Base-by-base conservation (phyloP, 1,140 invertebrate genomes). In the Parapsyche elsis region DNA sequence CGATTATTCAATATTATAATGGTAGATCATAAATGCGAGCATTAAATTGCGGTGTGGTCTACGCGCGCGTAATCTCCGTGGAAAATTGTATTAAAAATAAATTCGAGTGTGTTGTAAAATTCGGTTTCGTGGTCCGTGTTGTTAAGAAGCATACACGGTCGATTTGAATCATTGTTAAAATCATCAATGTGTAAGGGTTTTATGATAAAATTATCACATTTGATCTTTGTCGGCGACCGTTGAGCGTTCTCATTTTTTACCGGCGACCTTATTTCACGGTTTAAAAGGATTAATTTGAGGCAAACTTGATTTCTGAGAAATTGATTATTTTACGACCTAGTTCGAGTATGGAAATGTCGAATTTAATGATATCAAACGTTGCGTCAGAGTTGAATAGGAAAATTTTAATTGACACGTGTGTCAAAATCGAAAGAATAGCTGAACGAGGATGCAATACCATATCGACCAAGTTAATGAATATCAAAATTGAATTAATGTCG, bases 71-170 rank as follows among this genome's bases (percentile, higher is more conserved):
- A 67, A 67, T 67, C 64, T 26, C 64, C 64, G 24, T 67, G 64
- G 49, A 67, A 67, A 67, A 67, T 67, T 30, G 64, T 67, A 67
- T 67, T 67, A 67, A 67, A 67, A n/a, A n/a, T n/a, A n/a, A n/a
- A 67, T 67, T 26, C 26, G 10, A 24, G 24, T 12, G 64, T 26
- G 12, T 67, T 67, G 12, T n/a, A 67, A 67, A 67, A 9, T 24
- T 23, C 19, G 24, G 21, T 67, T 67, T 67, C 9, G 23, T 4
- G 9, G 12, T 53, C 16, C 12, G 12, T 53, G 1, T 53, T 14
- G 49, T 53, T 1, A 1, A 53, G 12, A 7, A 46, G 5, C 45
- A 46, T 12, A 5, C 12, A 46, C 45, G 5, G 30, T 38, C 30
- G 30, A 38, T 38, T 38, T 38, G 30, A 38, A 38, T 38, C 30